phyloP scores from a whole-genome alignment of 2,888 invertebrate species.

The Podabrus alpinus region DNA sequence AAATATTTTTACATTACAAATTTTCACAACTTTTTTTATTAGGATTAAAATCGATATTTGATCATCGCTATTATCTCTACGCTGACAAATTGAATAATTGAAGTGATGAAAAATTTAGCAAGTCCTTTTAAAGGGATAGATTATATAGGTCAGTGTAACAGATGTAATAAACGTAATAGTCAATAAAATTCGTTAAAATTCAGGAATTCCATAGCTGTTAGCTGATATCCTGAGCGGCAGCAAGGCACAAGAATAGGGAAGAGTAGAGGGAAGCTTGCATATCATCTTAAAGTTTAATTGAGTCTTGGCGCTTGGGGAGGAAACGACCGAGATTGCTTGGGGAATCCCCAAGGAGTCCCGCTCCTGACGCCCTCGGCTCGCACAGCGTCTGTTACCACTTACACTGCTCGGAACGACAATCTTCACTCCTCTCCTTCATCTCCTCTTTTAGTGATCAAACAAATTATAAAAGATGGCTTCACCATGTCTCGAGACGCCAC shows the following conservation, averaged over 20 bases:
- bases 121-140: background rate
- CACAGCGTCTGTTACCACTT: conserved; percentile 49
- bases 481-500: conserved; percentile 31
- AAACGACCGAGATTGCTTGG: conserved; percentile 56
- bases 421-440: conserved; percentile 41
- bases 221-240: conserved; percentile 38
- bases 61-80: background rate
- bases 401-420: conserved; percentile 39
- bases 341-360: conserved; percentile 55
- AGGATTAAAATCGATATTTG: background rate
- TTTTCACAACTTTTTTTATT: background rate
- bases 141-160: background rate
- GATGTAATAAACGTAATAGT: conserved; percentile 9
- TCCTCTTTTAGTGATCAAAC: conserved; percentile 51
- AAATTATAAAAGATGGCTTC: conserved; percentile 55
- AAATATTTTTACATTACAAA: background rate
- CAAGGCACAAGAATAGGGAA: conserved; percentile 37
- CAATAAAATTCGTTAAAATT: conserved; percentile 32
- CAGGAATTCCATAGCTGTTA: conserved; percentile 39
- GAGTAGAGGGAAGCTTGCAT: conserved; percentile 56
- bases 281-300: conserved; percentile 75
- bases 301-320: conserved; percentile 63
- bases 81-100: background rate
- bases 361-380: conserved; percentile 50
- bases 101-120: background rate